phyloP scores from a whole-genome alignment of 1,140 invertebrate genomes.

The Diprion similis region DNA sequence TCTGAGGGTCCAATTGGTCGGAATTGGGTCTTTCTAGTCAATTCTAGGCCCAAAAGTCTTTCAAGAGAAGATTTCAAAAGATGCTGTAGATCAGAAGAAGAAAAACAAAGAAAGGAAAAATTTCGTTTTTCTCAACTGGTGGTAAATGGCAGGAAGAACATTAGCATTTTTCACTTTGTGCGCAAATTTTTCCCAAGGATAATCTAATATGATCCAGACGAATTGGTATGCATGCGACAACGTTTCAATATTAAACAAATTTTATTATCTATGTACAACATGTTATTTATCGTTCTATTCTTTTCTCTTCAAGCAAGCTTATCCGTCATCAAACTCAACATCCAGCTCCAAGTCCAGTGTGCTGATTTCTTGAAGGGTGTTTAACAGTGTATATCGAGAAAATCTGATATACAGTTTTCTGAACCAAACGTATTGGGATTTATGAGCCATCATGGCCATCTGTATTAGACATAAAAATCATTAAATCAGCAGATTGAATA shows the following conservation, averaged over 20 bases:
- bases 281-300: not conserved
- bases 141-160: no score
- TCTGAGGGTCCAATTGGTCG: no score
- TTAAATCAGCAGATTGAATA: conserved; percentile 23
- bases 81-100: no score
- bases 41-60: no score
- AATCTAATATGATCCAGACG: no score
- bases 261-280: not conserved
- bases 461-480: conserved; percentile 45
- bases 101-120: no score
- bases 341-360: conserved; percentile 76
- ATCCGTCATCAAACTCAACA: conserved; percentile 72
- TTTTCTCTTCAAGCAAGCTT: not conserved
- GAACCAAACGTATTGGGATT: conserved; percentile 93
- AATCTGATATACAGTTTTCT: conserved; percentile 87
- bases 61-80: no score
- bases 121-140: no score
- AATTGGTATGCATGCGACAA: no score
- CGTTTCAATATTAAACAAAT: not conserved
- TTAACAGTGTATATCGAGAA: conserved; percentile 90
- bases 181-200: no score
- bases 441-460: conserved; percentile 84
- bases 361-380: conserved; percentile 79
- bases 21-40: no score
- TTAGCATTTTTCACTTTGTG: no score